Conservation (phyloP, 2,888 invertebrate genomes). For the Plebejus melissa region DNA sequence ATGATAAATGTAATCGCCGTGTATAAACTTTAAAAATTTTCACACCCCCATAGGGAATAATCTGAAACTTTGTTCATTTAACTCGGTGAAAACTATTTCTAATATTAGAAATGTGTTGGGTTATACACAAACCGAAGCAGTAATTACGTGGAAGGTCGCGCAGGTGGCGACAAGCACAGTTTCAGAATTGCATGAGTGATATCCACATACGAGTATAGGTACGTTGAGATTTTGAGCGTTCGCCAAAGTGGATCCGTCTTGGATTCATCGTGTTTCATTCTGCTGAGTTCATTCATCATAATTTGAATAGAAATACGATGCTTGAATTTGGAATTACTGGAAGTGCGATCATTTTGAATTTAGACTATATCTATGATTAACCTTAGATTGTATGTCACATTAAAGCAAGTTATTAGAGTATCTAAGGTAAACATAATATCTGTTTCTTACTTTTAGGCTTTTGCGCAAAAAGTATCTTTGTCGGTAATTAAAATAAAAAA, state of each 20-base stretch:
- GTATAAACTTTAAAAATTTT: constrained; percentile 28
- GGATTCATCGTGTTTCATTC: not conserved
- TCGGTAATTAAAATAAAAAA: no score
- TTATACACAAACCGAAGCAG: constrained; percentile 31
- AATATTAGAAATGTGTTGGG: constrained; percentile 36
- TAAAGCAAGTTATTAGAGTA: no score
- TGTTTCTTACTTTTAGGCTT: no score
- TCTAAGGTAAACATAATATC: no score
- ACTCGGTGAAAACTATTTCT: constrained; percentile 37
- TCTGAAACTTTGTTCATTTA: constrained; percentile 39
- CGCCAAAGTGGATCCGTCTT: constrained; percentile 8
- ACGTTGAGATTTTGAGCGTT: not conserved
- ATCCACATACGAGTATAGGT: constrained; percentile 8
- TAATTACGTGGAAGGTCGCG: constrained; percentile 36
- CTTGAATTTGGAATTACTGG: not conserved
- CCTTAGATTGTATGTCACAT: not conserved
- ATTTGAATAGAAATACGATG: not conserved
- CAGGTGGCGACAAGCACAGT: constrained; percentile 38
- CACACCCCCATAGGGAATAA: constrained; percentile 30
- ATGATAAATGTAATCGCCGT: constrained; percentile 6
- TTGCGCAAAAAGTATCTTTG: no score
- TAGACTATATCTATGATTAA: not conserved
- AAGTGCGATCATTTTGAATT: no score
- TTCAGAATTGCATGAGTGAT: constrained; percentile 27
- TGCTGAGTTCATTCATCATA: not conserved